A percentile compares a stretch with the other conserved stretches of the same genome.
phyloP scores from a whole-genome alignment of 2,888 invertebrate genomes.

The Ectemnius cavifrons region DNA sequence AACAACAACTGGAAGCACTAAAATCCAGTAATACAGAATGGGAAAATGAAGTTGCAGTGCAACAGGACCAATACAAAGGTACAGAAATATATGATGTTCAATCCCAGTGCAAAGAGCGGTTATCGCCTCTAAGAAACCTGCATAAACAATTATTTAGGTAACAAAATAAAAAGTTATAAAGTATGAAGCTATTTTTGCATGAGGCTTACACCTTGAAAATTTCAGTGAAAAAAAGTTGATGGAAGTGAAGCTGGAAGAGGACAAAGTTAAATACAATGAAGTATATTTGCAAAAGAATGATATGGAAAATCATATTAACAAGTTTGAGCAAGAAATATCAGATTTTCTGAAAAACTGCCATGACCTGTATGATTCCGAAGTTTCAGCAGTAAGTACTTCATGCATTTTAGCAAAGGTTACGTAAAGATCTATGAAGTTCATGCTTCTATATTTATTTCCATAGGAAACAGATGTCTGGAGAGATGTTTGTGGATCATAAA shows the following conservation, averaged over 20 bases:
- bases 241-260: constrained; percentile 41
- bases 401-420: constrained; percentile 2
- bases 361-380: constrained; percentile 55
- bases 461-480: constrained; percentile 37
- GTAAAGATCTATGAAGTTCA: constrained; percentile 1
- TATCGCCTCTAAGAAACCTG: constrained; percentile 40
- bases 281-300: constrained; percentile 36
- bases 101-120: constrained; percentile 46
- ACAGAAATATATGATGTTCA: constrained; percentile 42
- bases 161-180: background rate
- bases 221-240: constrained; percentile 50
- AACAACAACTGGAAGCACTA: constrained; percentile 45
- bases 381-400: constrained; percentile 44
- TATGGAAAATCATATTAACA: constrained; percentile 25
- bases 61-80: constrained; percentile 31
- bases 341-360: constrained; percentile 51
- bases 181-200: background rate
- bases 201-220: background rate
- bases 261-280: constrained; percentile 40
- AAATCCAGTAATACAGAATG: constrained; percentile 15
- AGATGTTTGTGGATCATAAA: background rate
- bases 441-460: constrained; percentile 16
- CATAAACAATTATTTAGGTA: constrained; percentile 48
- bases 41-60: constrained; percentile 28
- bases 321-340: constrained; percentile 42